Conservation (phyloP, 1,140 invertebrate genomes). For the Olivierus martensii region DNA sequence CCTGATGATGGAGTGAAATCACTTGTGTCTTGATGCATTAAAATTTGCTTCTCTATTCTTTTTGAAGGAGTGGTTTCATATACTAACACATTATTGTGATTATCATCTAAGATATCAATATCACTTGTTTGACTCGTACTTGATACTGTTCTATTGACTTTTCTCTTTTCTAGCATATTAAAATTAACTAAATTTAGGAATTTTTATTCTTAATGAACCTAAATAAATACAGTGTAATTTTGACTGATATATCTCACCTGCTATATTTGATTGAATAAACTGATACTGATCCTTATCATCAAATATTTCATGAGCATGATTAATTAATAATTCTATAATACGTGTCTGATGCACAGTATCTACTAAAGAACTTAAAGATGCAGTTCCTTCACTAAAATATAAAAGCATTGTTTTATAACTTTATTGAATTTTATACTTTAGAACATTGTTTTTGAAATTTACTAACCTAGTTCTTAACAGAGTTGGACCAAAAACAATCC, state of each 20-base stretch:
- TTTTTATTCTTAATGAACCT: not conserved
- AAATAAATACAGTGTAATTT: not conserved
- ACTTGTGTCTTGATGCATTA: not conserved
- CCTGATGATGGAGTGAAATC: constrained; percentile 14
- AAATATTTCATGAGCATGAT: constrained; percentile 29
- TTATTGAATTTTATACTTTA: too few relatives aligned
- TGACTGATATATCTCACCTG: not conserved
- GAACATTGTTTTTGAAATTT: not conserved
- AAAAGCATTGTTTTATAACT: too few relatives aligned
- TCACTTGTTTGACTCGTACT: constrained; percentile 12
- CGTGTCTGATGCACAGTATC: constrained; percentile 43
- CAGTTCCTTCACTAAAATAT: constrained; percentile 31
- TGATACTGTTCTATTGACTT: constrained; percentile 9
- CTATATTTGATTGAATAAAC: not conserved
- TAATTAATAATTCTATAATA: constrained; percentile 40
- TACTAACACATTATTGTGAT: constrained; percentile 2
- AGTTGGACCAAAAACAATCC: constrained; percentile 47
- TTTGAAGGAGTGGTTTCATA: not conserved
- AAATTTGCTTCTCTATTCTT: too few relatives aligned
- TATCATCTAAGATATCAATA: constrained; percentile 2
- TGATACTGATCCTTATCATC: not conserved
- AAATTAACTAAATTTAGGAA: not conserved
- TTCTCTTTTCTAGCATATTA: not conserved
- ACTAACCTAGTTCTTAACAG: constrained; percentile 36
- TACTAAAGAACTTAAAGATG: constrained; percentile 37